Conservation (phyloP, 2,797 vertebrate species). For the Enteromius paludinosus region DNA sequence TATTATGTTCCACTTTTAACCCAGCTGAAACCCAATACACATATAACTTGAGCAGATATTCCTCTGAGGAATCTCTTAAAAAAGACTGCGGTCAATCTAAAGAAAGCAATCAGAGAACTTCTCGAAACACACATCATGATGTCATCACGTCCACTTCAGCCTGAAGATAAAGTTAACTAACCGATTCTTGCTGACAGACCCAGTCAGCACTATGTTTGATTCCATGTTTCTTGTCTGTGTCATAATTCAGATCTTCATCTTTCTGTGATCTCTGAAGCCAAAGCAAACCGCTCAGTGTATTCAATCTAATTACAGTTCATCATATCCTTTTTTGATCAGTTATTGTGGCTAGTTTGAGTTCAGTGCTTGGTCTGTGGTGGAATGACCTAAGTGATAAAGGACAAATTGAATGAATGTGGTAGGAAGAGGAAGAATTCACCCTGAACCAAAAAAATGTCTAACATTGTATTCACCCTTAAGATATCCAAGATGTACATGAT, state of each 20-base stretch:
- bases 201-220: conserved; percentile 11
- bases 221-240: background rate
- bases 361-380: background rate
- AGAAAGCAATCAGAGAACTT: background rate
- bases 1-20: background rate
- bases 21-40: background rate
- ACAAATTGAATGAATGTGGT: background rate
- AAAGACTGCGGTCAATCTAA: background rate
- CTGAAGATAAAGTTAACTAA: conserved; percentile 44
- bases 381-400: background rate
- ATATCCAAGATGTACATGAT: background rate
- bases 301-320: background rate
- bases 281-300: background rate
- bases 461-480: background rate
- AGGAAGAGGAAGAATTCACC: background rate
- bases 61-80: conserved; percentile 1
- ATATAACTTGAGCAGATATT: background rate
- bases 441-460: background rate
- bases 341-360: background rate
- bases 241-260: conserved; percentile 57
- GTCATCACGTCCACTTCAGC: conserved; percentile 14
- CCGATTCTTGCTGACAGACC: conserved; percentile 43
- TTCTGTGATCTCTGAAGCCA: background rate
- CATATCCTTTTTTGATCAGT: background rate
- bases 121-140: conserved; percentile 21